Evolutionary conservation across 2,888 invertebrate genomes (phyloP).

Genomic region (Meteorus cinctellus): DNA sequence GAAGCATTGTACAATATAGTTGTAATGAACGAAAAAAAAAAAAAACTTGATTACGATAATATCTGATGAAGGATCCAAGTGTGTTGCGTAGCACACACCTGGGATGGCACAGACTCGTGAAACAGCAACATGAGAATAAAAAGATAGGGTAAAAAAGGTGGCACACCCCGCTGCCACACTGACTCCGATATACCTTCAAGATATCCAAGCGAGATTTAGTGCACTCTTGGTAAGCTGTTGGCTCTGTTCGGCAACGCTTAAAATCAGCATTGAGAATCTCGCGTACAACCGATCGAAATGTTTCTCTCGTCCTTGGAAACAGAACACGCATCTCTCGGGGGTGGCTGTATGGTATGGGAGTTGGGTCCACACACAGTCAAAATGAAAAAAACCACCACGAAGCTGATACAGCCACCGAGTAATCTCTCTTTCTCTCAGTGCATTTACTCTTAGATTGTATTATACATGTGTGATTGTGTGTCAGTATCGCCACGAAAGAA

Average conservation of each 20-base stretch:
- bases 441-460: background rate
- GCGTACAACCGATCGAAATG: slow-evolving; percentile 71
- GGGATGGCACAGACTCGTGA: slow-evolving; percentile 8
- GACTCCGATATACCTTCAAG: slow-evolving; percentile 71
- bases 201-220: slow-evolving; percentile 71
- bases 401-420: slow-evolving; percentile 18
- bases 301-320: slow-evolving; percentile 70
- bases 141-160: slow-evolving; percentile 49
- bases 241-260: slow-evolving; percentile 42
- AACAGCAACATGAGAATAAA: slow-evolving; percentile 39
- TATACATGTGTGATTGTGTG: slow-evolving; percentile 37
- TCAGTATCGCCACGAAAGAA: slow-evolving; percentile 28
- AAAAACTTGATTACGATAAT: too few relatives aligned
- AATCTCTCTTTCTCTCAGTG: slow-evolving; percentile 32
- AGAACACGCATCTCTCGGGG: slow-evolving; percentile 59
- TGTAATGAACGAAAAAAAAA: too few relatives aligned
- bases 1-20: too few relatives aligned
- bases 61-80: background rate
- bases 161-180: slow-evolving; percentile 72
- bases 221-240: slow-evolving; percentile 61
- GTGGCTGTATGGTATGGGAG: slow-evolving; percentile 29
- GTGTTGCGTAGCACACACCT: slow-evolving; percentile 16
- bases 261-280: slow-evolving; percentile 71
- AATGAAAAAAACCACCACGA: background rate
- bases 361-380: slow-evolving; percentile 12